Evolutionary conservation across 2,888 invertebrate species (phyloP).

Genomic region (Agrochola litura): DNA sequence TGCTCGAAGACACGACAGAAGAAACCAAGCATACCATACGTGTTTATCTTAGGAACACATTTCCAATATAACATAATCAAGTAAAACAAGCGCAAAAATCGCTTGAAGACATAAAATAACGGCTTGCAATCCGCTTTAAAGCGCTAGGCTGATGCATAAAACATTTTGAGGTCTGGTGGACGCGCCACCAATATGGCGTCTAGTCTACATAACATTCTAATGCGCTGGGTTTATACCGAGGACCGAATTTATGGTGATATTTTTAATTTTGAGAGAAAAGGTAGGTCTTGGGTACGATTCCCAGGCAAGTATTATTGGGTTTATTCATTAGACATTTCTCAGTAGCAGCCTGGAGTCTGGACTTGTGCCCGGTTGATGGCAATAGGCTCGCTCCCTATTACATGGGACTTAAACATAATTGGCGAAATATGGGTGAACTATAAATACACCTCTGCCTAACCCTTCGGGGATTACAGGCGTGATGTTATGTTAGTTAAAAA

Average conservation of each 20-base stretch:
- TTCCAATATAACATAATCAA: slow-evolving; percentile 12
- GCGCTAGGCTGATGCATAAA: slow-evolving; percentile 74
- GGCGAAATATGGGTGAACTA: too few species aligned
- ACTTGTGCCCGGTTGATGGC: too few species aligned
- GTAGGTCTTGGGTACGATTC: too few species aligned
- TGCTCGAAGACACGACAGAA: not conserved
- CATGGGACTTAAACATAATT: too few species aligned
- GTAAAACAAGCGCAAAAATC: slow-evolving; percentile 50
- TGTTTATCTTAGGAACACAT: not conserved
- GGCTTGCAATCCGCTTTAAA: slow-evolving; percentile 73
- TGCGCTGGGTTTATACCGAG: slow-evolving; percentile 57
- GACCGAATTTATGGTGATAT: slow-evolving; percentile 53
- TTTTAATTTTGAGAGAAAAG: not conserved
- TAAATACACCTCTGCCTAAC: too few species aligned
- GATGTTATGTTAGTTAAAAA: not conserved
- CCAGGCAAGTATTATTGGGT: too few species aligned
- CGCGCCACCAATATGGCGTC: slow-evolving; percentile 72
- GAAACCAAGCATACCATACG: too few species aligned
- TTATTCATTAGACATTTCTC: too few species aligned
- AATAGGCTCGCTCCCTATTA: too few species aligned
- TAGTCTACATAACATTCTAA: slow-evolving; percentile 74
- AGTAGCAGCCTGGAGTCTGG: too few species aligned
- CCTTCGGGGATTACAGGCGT: too few species aligned
- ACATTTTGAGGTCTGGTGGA: slow-evolving; percentile 74
- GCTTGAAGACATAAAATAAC: slow-evolving; percentile 66